Conservation (phyloP, 2,113 vertebrate species). For the Microcebus ravelobensis region DNA sequence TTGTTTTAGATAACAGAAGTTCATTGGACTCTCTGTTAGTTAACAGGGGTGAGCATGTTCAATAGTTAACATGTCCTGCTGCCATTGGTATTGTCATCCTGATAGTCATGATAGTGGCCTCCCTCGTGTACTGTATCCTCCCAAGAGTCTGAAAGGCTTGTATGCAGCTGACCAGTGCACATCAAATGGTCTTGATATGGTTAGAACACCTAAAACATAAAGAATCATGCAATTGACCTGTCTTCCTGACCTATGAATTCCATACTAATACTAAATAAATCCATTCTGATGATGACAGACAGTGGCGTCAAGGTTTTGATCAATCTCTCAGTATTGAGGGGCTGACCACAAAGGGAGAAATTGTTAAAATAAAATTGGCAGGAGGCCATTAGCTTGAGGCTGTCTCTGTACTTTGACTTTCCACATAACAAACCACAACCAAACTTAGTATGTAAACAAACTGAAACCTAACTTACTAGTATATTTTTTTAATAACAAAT, state of each 20-base stretch:
- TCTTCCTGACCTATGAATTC: not conserved
- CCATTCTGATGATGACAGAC: not conserved
- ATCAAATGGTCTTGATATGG: not conserved
- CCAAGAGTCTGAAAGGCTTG: not conserved
- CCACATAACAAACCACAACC: not conserved
- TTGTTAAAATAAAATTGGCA: not conserved
- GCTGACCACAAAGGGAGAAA: not conserved
- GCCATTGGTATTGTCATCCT: not conserved
- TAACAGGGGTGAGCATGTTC: not conserved
- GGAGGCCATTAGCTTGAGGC: not conserved
- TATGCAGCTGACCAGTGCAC: not conserved
- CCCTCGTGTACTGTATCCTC: not conserved
- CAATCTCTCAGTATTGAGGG: not conserved
- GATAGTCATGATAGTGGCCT: not conserved
- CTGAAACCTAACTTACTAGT: not conserved
- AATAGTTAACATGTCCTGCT: not conserved
- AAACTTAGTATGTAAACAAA: not conserved
- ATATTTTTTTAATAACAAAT: not conserved
- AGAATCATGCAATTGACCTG: not conserved
- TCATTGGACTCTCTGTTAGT: not conserved
- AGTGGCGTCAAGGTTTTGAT: not conserved
- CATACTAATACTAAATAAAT: not conserved
- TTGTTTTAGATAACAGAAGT: not conserved
- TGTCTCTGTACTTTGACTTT: not conserved
- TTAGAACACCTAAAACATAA: not conserved